Conservation (phyloP, 1,140 invertebrate species). For the Diploscapter pachys region DNA sequence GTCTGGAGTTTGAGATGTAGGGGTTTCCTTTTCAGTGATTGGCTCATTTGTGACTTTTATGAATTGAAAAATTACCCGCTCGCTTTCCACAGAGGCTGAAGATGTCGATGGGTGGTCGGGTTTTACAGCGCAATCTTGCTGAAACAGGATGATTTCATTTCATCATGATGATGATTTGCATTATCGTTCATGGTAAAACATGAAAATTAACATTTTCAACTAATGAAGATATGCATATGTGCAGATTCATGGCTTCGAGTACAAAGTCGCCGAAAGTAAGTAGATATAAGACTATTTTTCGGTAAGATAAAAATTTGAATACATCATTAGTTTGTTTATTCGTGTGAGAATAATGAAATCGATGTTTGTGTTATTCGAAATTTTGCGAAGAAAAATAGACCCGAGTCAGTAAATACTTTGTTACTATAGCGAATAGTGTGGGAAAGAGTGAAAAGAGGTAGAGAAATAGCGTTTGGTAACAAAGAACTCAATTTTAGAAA, state of each 20-base stretch:
- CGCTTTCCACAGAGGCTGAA: not conserved
- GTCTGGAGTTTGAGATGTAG: too few relatives aligned
- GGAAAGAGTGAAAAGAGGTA: not conserved
- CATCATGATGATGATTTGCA: not conserved
- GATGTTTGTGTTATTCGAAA: too few relatives aligned
- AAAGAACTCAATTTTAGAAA: not conserved
- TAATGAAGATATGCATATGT: too few relatives aligned
- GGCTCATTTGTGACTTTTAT: too few relatives aligned
- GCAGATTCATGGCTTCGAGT: too few relatives aligned
- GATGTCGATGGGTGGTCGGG: constrained; percentile 4
- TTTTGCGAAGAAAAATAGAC: not conserved
- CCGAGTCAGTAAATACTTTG: not conserved
- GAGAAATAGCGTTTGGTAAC: not conserved
- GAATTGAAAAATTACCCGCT: not conserved
- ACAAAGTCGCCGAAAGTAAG: too few relatives aligned
- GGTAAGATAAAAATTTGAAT: too few relatives aligned
- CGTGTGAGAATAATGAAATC: too few relatives aligned
- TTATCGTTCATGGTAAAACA: not conserved
- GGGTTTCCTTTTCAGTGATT: too few relatives aligned
- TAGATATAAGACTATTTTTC: too few relatives aligned
- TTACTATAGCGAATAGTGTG: constrained; percentile 1
- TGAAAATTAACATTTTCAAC: too few relatives aligned
- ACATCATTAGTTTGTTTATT: too few relatives aligned
- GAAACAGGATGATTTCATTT: constrained; percentile 10
- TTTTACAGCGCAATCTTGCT: constrained; percentile 10